Percentiles rank a stretch among this genome's conserved stretches.
Evolutionary conservation across 2,888 invertebrate genomes (phyloP).

Genomic region (Hermaeophaga mercurialis): DNA sequence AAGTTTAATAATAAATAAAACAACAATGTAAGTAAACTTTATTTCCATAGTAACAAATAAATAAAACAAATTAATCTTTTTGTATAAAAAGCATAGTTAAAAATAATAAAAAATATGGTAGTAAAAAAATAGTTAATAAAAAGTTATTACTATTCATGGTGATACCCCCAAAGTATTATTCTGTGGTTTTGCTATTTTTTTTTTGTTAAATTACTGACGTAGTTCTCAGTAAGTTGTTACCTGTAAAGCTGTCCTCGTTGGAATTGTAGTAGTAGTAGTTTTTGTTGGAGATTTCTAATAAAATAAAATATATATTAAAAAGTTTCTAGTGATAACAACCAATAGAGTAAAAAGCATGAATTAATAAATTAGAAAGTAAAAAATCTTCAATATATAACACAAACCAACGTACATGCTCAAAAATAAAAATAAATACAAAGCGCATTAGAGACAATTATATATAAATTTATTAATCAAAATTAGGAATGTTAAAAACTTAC

Average conservation of each 20-base stretch:
- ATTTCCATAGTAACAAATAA: constrained; percentile 30
- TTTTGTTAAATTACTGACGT: constrained; percentile 8
- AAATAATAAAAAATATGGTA: constrained; percentile 31
- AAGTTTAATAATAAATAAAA: constrained; percentile 26
- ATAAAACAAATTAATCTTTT: constrained; percentile 23
- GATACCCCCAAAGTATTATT: constrained; percentile 16
- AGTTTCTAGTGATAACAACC: too few species aligned
- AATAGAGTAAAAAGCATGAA: too few species aligned
- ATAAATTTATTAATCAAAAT: too few species aligned
- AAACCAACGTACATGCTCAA: constrained; percentile 38
- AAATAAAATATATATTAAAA: constrained; percentile 44
- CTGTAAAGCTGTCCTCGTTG: constrained; percentile 69
- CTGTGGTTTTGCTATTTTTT: constrained; percentile 58
- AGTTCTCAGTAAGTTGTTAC: constrained; percentile 60
- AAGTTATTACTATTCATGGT: constrained; percentile 24
- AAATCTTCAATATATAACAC: constrained; percentile 39
- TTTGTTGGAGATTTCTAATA: constrained; percentile 61
- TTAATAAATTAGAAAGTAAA: neutral
- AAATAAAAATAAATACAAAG: too few species aligned
- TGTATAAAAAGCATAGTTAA: constrained; percentile 30
- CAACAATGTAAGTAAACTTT: constrained; percentile 33
- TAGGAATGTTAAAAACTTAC: too few species aligned
- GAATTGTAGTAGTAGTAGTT: constrained; percentile 61
- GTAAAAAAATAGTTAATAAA: constrained; percentile 25
- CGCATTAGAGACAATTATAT: too few species aligned